A percentile compares a stretch with the other conserved stretches of the same genome.
Conservation (phyloP, 30 jellyfish, hydroid and myxozoan species). For the Cassiopea andromeda region DNA sequence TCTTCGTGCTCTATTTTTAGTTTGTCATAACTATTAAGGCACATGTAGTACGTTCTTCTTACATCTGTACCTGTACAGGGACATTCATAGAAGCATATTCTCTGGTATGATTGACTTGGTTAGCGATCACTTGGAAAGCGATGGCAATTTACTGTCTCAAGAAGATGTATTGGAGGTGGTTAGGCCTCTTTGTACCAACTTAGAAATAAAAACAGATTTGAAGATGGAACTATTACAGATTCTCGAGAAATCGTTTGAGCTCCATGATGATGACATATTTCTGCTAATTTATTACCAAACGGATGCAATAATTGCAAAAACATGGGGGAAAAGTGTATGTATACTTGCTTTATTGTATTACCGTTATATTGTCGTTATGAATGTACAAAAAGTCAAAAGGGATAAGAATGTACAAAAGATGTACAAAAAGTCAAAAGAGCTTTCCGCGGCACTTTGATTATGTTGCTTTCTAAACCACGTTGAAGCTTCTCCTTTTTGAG, state of each 20-base stretch:
- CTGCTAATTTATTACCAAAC: slow-evolving; percentile 79
- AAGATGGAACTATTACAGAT: slow-evolving; percentile 73
- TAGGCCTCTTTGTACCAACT: slow-evolving; percentile 87
- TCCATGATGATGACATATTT: slow-evolving; percentile 79
- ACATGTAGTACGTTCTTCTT: too few relatives aligned
- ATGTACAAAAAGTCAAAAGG: too few relatives aligned
- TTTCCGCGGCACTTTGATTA: too few relatives aligned
- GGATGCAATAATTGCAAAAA: slow-evolving; percentile 71
- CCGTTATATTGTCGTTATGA: too few relatives aligned
- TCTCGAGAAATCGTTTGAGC: slow-evolving; percentile 71
- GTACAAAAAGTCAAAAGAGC: too few relatives aligned
- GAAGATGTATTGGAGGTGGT: slow-evolving; percentile 82
- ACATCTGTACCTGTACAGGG: slow-evolving; percentile 2
- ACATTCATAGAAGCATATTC: not conserved
- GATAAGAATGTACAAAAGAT: too few relatives aligned
- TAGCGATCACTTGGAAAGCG: slow-evolving; percentile 50
- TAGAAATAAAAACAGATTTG: slow-evolving; percentile 59
- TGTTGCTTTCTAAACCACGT: too few relatives aligned
- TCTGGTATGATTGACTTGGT: slow-evolving; percentile 36
- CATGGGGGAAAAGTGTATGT: slow-evolving; percentile 53
- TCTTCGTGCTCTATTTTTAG: too few relatives aligned
- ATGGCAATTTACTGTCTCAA: slow-evolving; percentile 67
- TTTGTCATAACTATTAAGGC: too few relatives aligned
- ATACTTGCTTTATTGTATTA: too few relatives aligned
- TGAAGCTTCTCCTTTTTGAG: too few relatives aligned